phyloP scores from a whole-genome alignment of 2,113 vertebrate species.

The Chitala chitala region DNA sequence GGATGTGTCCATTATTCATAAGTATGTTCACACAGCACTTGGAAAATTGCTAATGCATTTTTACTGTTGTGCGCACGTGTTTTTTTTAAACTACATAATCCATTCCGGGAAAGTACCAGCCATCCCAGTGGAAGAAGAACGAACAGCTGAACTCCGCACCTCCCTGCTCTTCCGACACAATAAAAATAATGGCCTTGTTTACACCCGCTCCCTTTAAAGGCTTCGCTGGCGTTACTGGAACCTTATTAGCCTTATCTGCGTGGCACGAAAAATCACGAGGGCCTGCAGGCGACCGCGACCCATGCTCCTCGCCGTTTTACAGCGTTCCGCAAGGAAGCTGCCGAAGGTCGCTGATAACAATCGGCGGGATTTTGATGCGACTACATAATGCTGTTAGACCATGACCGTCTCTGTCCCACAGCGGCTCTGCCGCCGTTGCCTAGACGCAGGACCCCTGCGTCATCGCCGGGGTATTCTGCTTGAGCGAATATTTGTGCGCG shows the following conservation, averaged over 20 bases:
- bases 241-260: constrained; percentile 17
- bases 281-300: neutral
- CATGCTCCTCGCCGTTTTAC: neutral
- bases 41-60: constrained; percentile 46
- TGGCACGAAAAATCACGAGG: neutral
- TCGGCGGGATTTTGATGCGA: neutral
- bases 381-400: neutral
- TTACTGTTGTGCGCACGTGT: constrained; percentile 44
- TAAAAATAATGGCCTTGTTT: constrained; percentile 19
- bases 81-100: constrained; percentile 38
- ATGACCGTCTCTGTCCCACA: neutral
- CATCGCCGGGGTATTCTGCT: neutral
- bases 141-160: constrained; percentile 25
- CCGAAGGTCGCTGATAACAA: neutral
- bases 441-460: neutral
- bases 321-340: neutral
- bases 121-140: constrained; percentile 24
- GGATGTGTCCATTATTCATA: constrained; percentile 43
- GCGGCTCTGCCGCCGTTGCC: neutral
- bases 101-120: constrained; percentile 29
- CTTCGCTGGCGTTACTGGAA: neutral
- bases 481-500: neutral
- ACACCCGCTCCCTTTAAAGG: constrained; percentile 13
- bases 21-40: constrained; percentile 43
- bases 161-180: neutral